phyloP scores from a whole-genome alignment of 2,113 vertebrate species.

The Lipotes vexillifer region DNA sequence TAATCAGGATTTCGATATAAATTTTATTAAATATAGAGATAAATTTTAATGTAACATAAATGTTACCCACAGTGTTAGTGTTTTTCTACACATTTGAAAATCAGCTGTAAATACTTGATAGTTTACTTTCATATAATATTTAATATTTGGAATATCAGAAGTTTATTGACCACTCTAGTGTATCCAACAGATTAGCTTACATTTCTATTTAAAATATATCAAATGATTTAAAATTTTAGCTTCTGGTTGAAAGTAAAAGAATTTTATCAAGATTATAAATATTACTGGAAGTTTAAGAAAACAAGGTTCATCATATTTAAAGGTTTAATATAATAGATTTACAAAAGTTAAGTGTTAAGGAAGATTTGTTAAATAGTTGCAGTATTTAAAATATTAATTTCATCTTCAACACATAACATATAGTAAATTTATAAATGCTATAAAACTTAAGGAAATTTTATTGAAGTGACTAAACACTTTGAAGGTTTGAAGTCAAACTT shows the following conservation, averaged over 20 bases:
- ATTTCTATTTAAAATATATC: neutral
- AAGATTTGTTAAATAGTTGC: neutral
- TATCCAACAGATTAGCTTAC: neutral
- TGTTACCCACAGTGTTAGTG: neutral
- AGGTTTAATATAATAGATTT: neutral
- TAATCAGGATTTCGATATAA: neutral
- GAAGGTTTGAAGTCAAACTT: conserved; percentile 13
- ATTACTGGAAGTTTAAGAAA: neutral
- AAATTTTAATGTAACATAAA: conserved; percentile 3
- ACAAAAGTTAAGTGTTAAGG: neutral
- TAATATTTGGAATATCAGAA: neutral
- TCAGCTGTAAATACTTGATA: neutral
- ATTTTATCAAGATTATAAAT: conserved; percentile 14
- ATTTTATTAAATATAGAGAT: conserved; percentile 13
- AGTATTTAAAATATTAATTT: conserved; percentile 3
- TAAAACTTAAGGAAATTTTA: neutral
- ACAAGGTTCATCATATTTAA: neutral
- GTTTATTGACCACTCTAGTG: neutral
- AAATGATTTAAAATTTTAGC: neutral
- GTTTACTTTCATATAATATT: neutral
- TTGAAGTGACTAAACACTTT: neutral
- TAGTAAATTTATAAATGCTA: neutral
- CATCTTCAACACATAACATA: neutral
- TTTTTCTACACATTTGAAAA: neutral
- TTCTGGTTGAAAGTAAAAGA: neutral